These are phyloP conservation scores for Ceriagrion tenellum DNA, from an alignment of 2,888 invertebrate genomes.

Conservation along the genomic window DNA sequence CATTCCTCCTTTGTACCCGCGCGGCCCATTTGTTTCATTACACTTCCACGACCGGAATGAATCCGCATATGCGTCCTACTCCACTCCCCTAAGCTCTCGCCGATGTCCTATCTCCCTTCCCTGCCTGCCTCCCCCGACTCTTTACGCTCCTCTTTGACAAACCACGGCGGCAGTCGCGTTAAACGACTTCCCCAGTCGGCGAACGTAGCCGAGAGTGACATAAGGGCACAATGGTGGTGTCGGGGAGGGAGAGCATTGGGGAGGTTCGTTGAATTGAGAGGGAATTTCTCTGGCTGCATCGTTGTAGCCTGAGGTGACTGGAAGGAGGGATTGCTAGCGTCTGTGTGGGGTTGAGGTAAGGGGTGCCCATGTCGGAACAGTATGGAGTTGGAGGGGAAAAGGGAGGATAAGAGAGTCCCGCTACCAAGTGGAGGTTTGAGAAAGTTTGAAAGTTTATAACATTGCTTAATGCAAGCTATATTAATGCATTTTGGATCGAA, in stretches of 20 bases:
- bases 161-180: slow-evolving; percentile 14
- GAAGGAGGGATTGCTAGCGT: neutral
- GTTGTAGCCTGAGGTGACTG: slow-evolving; percentile 1
- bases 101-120: no score
- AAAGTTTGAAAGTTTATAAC: no score
- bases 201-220: neutral
- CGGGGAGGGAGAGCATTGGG: neutral
- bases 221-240: slow-evolving; percentile 6
- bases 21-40: slow-evolving; percentile 22
- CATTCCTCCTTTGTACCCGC: neutral
- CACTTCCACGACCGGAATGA: neutral
- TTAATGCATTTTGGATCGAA: no score
- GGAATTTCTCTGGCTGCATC: neutral
- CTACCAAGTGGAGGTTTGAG: no score
- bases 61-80: neutral
- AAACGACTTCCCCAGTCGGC: slow-evolving; percentile 19
- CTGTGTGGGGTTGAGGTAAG: neutral
- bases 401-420: no score
- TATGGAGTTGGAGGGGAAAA: neutral
- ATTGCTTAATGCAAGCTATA: no score
- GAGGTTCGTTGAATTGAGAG: neutral
- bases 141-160: neutral
- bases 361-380: neutral
- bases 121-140: neutral
- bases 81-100: neutral